A percentile compares a stretch with the other conserved stretches of the same genome.
These are phyloP conservation scores for Drosophila formosana DNA, from an alignment of 2,888 invertebrate species.

Conservation along the genomic window DNA sequence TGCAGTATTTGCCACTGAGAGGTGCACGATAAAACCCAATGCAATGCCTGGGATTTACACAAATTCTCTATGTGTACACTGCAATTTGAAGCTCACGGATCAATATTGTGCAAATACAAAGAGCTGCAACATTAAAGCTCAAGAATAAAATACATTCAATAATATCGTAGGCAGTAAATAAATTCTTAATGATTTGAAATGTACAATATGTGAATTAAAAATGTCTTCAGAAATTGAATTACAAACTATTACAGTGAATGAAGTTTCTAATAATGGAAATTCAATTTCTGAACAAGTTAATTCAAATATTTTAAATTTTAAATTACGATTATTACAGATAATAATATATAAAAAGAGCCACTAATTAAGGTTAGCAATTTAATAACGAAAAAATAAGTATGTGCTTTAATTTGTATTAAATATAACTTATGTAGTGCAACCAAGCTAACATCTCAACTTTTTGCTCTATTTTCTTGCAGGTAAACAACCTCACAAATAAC, in stretches of 20 bases:
- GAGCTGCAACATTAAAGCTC: neutral
- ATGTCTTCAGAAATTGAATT: too few relatives aligned
- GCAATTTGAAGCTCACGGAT: too few relatives aligned
- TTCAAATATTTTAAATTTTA: neutral
- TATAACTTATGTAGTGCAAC: neutral
- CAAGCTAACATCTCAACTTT: conserved; percentile 17
- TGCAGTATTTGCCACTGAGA: neutral
- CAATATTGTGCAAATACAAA: neutral
- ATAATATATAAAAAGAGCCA: too few relatives aligned
- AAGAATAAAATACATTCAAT: too few relatives aligned
- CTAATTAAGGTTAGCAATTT: too few relatives aligned
- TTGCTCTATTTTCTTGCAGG: conserved; percentile 40
- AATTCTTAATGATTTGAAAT: too few relatives aligned
- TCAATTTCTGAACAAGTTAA: neutral
- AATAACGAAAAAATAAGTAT: too few relatives aligned
- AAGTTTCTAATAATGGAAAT: too few relatives aligned
- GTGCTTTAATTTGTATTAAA: too few relatives aligned
- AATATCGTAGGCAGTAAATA: neutral
- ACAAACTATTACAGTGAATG: too few relatives aligned
- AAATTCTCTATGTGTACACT: neutral
- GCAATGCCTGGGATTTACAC: neutral
- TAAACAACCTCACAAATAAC: conserved; percentile 34
- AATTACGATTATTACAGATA: too few relatives aligned
- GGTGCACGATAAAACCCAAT: neutral
- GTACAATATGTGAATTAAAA: too few relatives aligned